Percentiles rank a stretch among this genome's conserved stretches.
Conservation (phyloP, 2,797 vertebrate genomes). For the Hafferia zeledoni region DNA sequence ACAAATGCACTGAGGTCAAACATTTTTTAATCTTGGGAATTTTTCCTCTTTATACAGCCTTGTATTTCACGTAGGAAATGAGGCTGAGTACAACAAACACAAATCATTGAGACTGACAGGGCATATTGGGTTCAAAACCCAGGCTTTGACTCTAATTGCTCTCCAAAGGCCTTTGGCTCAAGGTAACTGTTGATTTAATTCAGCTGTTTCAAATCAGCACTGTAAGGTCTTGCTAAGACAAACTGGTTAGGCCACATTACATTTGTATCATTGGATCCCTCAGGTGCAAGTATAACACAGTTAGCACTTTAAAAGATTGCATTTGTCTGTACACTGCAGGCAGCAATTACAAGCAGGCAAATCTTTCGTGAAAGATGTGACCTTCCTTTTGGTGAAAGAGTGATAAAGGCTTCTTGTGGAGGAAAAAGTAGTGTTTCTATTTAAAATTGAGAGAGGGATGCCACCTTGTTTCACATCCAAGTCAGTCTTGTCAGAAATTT, state of each 20-base stretch:
- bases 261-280: constrained; percentile 78
- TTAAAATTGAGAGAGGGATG: constrained; percentile 45
- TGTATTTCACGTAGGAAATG: constrained; percentile 86
- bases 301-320: constrained; percentile 82
- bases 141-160: constrained; percentile 85
- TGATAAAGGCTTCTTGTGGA: constrained; percentile 73
- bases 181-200: constrained; percentile 89
- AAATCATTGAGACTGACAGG: constrained; percentile 86
- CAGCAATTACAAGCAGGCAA: constrained; percentile 79
- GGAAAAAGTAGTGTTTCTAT: constrained; percentile 75
- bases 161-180: constrained; percentile 85
- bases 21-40: constrained; percentile 86
- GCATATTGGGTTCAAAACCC: constrained; percentile 83
- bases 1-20: constrained; percentile 84
- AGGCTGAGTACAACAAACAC: constrained; percentile 84
- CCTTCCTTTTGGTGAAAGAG: constrained; percentile 73
- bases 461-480: constrained; percentile 23
- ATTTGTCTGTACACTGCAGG: constrained; percentile 75
- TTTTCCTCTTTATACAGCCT: constrained; percentile 82
- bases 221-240: constrained; percentile 80
- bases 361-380: constrained; percentile 79
- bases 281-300: constrained; percentile 77
- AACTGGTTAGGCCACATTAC: constrained; percentile 80
- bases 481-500: constrained; percentile 36
- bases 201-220: constrained; percentile 87